A percentile compares a stretch with the other conserved stretches of the same genome.
These are phyloP conservation scores for Coelinius sp. DNA, from an alignment of 2,888 invertebrate species.

Conservation along the genomic window DNA sequence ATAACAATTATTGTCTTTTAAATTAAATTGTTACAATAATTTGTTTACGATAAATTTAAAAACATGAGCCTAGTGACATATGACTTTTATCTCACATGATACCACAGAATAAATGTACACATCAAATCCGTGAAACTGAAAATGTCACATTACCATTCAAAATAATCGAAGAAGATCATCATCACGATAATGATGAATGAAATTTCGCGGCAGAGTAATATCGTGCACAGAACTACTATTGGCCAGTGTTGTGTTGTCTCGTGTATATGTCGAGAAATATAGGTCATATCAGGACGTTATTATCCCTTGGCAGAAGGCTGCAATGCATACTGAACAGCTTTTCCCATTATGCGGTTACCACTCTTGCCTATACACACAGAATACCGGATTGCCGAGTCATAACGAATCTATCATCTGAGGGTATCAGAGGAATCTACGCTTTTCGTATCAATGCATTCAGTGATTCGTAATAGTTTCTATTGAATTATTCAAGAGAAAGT, in stretches of 20 bases:
- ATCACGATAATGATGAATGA: not conserved
- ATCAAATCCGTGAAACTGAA: not conserved
- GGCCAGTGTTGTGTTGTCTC: not conserved
- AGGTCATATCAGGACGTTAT: slow-evolving; percentile 61
- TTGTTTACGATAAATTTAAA: too few species aligned
- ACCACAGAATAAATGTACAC: not conserved
- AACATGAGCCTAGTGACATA: too few species aligned
- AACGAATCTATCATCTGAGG: slow-evolving; percentile 60
- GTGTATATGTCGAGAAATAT: slow-evolving; percentile 41
- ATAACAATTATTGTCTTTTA: too few species aligned
- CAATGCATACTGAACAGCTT: slow-evolving; percentile 70
- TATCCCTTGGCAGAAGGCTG: slow-evolving; percentile 63
- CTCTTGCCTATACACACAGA: slow-evolving; percentile 27
- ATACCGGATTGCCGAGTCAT: slow-evolving; percentile 59
- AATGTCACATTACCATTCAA: not conserved
- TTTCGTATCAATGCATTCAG: not conserved
- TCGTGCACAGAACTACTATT: not conserved
- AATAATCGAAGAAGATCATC: not conserved
- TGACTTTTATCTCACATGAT: not conserved
- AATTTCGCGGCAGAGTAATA: not conserved
- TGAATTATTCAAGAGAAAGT: not conserved
- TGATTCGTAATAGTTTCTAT: slow-evolving; percentile 1
- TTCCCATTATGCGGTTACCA: slow-evolving; percentile 65
- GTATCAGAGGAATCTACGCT: not conserved
- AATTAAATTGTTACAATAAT: too few species aligned